Conservation (phyloP, 2,888 invertebrate genomes). For the Conistra vaccinii region DNA sequence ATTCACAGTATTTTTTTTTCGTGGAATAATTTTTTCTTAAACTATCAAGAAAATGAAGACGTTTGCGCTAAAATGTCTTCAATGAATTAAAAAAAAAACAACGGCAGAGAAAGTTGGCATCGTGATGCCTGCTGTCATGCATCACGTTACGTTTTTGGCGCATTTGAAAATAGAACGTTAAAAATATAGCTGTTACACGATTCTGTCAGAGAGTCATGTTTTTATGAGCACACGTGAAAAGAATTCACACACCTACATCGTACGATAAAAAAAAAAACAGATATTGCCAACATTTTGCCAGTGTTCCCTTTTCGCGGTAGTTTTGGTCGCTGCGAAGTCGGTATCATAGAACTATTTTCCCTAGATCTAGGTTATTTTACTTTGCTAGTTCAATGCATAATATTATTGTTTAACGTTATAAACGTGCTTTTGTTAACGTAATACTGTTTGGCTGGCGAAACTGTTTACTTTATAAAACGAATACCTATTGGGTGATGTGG, state of each 20-base stretch:
- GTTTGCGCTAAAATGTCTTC: background rate
- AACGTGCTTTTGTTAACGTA: slow-evolving; percentile 49
- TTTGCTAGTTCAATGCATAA: slow-evolving; percentile 30
- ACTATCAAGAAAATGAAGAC: background rate
- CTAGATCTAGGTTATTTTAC: slow-evolving; percentile 11
- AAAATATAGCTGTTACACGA: slow-evolving; percentile 47
- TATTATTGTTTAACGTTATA: slow-evolving; percentile 36
- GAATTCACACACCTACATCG: slow-evolving; percentile 18
- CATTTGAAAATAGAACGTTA: slow-evolving; percentile 62
- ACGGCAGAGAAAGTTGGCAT: slow-evolving; percentile 54
- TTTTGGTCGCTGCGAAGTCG: slow-evolving; percentile 1
- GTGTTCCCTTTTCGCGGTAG: background rate
- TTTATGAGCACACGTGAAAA: slow-evolving; percentile 46
- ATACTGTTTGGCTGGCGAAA: slow-evolving; percentile 27
- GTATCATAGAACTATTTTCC: slow-evolving; percentile 16
- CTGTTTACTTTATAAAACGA: slow-evolving; percentile 49
- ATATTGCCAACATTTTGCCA: slow-evolving; percentile 6
- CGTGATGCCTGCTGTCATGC: slow-evolving; percentile 39
- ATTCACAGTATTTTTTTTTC: too few relatives aligned
- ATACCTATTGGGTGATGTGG: slow-evolving; percentile 15
- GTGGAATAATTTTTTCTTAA: background rate
- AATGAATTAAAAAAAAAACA: slow-evolving; percentile 16
- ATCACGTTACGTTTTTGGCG: slow-evolving; percentile 59
- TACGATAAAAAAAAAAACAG: slow-evolving; percentile 1
- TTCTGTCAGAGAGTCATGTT: slow-evolving; percentile 36